A percentile compares a stretch with the other conserved stretches of the same genome.
Conservation (phyloP, 1,140 invertebrate genomes). For the Meloidogyne exigua region DNA sequence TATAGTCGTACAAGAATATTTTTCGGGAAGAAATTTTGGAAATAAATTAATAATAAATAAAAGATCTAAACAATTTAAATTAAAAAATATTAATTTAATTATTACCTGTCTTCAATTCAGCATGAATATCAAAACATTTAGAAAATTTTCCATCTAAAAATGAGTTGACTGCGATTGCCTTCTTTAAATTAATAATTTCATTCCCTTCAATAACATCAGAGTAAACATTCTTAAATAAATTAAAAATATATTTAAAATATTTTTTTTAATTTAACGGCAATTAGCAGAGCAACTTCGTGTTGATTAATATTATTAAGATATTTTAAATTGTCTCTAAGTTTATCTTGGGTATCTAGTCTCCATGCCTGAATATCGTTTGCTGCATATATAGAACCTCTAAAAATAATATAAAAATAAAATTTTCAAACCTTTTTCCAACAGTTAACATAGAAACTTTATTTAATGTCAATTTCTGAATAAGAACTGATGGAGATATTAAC, state of each 20-base stretch:
- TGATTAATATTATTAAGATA: conserved; percentile 39
- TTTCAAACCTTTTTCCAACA: conserved; percentile 32
- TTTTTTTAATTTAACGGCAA: conserved; percentile 32
- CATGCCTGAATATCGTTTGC: conserved; percentile 32
- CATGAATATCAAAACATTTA: conserved; percentile 46
- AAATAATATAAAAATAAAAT: conserved; percentile 6
- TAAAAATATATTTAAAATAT: background rate
- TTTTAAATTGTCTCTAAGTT: conserved; percentile 35
- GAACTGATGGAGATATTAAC: conserved; percentile 34
- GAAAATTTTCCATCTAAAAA: conserved; percentile 41
- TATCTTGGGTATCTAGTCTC: conserved; percentile 35
- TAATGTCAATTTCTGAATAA: conserved; percentile 39
- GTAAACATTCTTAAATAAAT: background rate
- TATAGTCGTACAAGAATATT: conserved; percentile 23
- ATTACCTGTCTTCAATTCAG: conserved; percentile 40
- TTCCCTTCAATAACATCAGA: background rate
- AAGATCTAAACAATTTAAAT: conserved; percentile 33
- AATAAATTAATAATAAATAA: conserved; percentile 44
- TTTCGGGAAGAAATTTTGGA: conserved; percentile 41
- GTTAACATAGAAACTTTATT: conserved; percentile 25
- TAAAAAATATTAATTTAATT: background rate
- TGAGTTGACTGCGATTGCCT: conserved; percentile 29
- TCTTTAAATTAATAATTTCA: conserved; percentile 31
- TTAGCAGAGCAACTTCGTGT: conserved; percentile 41
- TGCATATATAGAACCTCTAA: conserved; percentile 27